Evolutionary conservation across 2,797 vertebrate species (phyloP), one percentile per base, ranked within the genome.

Genomic region (Anableps anableps): DNA sequence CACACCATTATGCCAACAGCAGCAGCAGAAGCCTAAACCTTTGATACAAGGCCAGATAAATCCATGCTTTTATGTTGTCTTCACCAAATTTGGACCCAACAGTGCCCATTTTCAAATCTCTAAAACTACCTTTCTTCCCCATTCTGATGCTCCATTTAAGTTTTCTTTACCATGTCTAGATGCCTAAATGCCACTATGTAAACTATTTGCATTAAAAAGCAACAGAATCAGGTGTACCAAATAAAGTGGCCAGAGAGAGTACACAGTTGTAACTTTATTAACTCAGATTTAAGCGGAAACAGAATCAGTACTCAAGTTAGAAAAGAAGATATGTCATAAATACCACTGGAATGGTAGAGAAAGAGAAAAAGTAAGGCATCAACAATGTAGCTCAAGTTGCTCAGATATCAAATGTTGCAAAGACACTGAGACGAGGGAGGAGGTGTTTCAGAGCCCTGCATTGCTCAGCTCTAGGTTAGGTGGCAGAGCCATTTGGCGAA

Each of bases 401-500:
- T 78, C 1, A 38, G 72, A 85, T 86, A 86, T 53, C 76, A 84
- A 82, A 82, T 62, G 80, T 84, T 82, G 58, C 21, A 75, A 58
- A 53, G 78, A 58, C 60, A 43, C 14, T 38, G 8, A 64, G 8
- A 29, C 64, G 72, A 78, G 72, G 66, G 55, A 43, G 77, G 29
- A 74, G 76, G 31, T 5, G 83, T 62, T 41, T 83, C 87, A 83
- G 87, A 78, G 85, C 75, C 47, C 78, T 9, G 78, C 74, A 71
- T 34, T 74, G 83, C 86, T 66, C 4, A 83, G 85, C 72, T 55
- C 55, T 86, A 91, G 95, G 94, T 95, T 94, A 94, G 92, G 85
- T 85, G 93, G 91, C 93, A 93, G 93, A 87, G 88, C 93, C 92
- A 92, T 94, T 96, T 95, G 94, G 92, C 90, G 38, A 79, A 80